Evolutionary conservation across 2,888 invertebrate species (phyloP), one percentile per base, ranked within the genome.

Genomic region (Epirrhoe alternata): DNA sequence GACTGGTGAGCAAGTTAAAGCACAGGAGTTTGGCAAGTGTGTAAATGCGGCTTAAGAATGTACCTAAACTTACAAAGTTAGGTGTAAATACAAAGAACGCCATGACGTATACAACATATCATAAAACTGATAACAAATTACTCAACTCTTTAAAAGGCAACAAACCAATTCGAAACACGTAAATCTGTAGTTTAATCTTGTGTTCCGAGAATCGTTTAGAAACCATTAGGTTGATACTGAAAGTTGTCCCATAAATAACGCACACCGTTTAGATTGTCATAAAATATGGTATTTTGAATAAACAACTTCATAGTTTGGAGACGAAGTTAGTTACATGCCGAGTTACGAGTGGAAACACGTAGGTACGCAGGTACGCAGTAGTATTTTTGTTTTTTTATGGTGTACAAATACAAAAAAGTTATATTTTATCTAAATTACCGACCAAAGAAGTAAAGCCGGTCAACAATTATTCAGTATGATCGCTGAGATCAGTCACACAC

Each of bases 231-330:
- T 49, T 49, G 31, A 42, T 17, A 59, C 61, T 57, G 17, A 61
- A 64, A 59, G 60, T 50, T 33, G 51, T 31, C 53, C 17, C 64
- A 67, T 65, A 68, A 72, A 70, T 72, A 72, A 64, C 56, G 7
- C 14, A 16, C 6, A 47, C 45, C 59, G 59, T 68, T 72, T 54
- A 57, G 33, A 66, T 38, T 66, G 68, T 68, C 67, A 55, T 61
- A 66, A 51, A 51, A 56, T 59, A 53, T 58, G 47, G 51, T 47
- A 31, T 56, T 64, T 38, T 14, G 16, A 47, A 47, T 47, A 47
- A 14, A 47, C 5, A 5, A 12, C 38, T 45, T 24, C 24, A 24
- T 14, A 45, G 45, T 6, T 47, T 47, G 14, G 7, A 3, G 14
- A 47, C 7, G 35, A 10, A 1, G 35, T 5, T 35, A 33, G 57